These are phyloP conservation scores for Otus sunia DNA, from an alignment of 2,113 vertebrate genomes.

Conservation along the genomic window DNA sequence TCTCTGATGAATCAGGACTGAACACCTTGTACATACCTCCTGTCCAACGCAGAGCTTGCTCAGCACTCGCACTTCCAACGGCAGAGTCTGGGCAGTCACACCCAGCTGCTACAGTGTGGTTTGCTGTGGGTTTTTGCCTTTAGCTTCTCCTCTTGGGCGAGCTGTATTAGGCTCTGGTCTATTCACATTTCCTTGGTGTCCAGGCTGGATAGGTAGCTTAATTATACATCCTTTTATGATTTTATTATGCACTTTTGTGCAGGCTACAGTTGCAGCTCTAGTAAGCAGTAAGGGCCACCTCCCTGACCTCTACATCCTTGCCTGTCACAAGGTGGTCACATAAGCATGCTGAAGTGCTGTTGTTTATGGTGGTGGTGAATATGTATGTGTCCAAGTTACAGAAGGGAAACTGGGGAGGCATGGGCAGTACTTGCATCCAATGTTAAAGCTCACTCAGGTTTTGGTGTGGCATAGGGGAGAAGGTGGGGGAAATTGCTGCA, in stretches of 20 bases:
- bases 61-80: not conserved
- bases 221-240: not conserved
- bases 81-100: not conserved
- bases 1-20: not conserved
- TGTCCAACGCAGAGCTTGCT: not conserved
- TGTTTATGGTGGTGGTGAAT: not conserved
- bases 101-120: accelerated
- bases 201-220: not conserved
- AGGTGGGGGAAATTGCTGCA: not conserved
- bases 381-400: not conserved
- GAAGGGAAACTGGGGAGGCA: not conserved
- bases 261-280: not conserved
- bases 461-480: not conserved
- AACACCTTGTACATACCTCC: not conserved
- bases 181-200: not conserved
- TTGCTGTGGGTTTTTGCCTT: not conserved
- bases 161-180: not conserved
- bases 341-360: not conserved
- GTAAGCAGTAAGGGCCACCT: not conserved
- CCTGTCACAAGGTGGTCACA: not conserved
- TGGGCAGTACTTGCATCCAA: not conserved
- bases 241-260: not conserved
- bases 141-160: not conserved
- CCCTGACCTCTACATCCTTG: not conserved
- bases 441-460: not conserved